Percentiles rank a stretch among this genome's conserved stretches.
Conservation (phyloP, 2,888 invertebrate genomes). For the Halocaridina rubra region DNA sequence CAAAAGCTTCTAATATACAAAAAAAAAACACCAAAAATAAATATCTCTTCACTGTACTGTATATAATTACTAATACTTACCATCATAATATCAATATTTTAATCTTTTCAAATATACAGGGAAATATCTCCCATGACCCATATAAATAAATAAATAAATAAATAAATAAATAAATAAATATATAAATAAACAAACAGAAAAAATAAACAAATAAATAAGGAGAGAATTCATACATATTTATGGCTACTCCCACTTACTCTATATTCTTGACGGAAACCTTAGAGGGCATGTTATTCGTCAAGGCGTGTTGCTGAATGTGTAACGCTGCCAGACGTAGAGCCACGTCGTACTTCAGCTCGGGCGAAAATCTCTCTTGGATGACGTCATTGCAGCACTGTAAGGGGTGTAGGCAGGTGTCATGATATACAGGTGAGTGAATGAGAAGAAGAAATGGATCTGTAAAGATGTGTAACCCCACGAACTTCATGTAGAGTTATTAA, state of each 20-base stretch:
- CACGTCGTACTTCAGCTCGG: conserved; percentile 88
- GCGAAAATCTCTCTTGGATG: conserved; percentile 88
- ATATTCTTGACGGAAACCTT: conserved; percentile 87
- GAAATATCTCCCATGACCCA: too few relatives aligned
- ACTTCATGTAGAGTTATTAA: neutral
- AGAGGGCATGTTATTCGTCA: conserved; percentile 82
- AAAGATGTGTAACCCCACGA: neutral
- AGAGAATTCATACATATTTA: too few relatives aligned
- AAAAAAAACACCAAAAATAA: too few relatives aligned
- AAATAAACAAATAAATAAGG: too few relatives aligned
- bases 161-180: too few relatives aligned
- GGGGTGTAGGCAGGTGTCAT: neutral
- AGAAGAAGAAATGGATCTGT: neutral
- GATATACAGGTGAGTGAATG: neutral
- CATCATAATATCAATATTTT: too few relatives aligned
- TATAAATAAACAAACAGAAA: too few relatives aligned
- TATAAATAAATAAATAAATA: too few relatives aligned
- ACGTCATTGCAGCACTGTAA: conserved; percentile 91
- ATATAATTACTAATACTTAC: too few relatives aligned
- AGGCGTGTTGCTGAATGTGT: conserved; percentile 90
- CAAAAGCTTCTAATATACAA: too few relatives aligned
- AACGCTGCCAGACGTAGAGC: conserved; percentile 87
- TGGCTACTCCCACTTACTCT: conserved; percentile 84
- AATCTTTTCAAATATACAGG: too few relatives aligned
- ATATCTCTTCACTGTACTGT: too few relatives aligned